Evolutionary conservation across 37 sponge, comb jelly and placozoan species (phyloP), one percentile per base, ranked within the genome.

Genomic region (Amphimedon queenslandica): DNA sequence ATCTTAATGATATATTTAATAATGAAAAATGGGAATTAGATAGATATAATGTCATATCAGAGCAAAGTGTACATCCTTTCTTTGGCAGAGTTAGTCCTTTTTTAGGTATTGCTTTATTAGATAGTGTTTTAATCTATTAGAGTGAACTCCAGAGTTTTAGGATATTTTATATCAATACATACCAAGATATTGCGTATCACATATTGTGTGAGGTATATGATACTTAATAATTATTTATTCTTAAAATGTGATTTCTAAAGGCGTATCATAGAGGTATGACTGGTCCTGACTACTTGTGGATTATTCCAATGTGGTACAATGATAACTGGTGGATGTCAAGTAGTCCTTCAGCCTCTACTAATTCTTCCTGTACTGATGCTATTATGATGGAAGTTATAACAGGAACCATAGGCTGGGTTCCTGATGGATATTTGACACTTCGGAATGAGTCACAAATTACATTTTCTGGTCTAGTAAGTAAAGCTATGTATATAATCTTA

Each of bases 231-330:
- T 18, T 47, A 47, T 47, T 47, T 8, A 18, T 47, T 47, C 13
- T 8, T 8, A 13, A 18, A 13, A 18, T 8, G 13, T 18, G 8
- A 13, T 47, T 47, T 47, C 53, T 47, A 47, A 18, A 74, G 75
- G 77, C 67, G 21, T 64, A 42, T 30, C 55, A 42, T 29, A 42
- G 57, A 47, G 67, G 57, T 2, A 42, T 64, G 66, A 47, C 32
- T 37, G 27, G 42, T 28, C 77, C 77, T 1, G 2, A 47, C 21
- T 76, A 66, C 38, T 35, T 65, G n/a, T 76, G 77, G 77, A 64
- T 76, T 65, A 76, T 67, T 13, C 37, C 13, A 8, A 53, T 51
- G n/a, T 63, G 65, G 65, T 47, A 47, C 53, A 6, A 5, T 42
- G 28, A 6, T 24, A 42, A 6, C 1, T 69, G 70, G 70, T 69